Evolutionary conservation across 2,797 vertebrate genomes (phyloP), one percentile per base, ranked within the genome.

Genomic region (Ceyx erithaca): DNA sequence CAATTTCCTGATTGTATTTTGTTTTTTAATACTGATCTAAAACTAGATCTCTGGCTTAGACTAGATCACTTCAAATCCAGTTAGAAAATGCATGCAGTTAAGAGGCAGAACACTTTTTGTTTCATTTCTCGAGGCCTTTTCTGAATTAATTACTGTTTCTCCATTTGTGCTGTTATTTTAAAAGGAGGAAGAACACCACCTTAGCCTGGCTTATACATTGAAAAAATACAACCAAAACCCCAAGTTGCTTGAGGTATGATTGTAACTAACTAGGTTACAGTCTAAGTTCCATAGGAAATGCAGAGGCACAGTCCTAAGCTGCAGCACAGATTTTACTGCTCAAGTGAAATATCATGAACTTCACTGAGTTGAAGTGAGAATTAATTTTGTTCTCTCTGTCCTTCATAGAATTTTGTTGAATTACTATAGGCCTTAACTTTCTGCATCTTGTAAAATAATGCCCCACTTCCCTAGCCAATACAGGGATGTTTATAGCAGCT

Each of bases 311-410:
- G 6, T 83, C 43, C 35, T 55, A 89, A 80, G 23, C 76, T 66
- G 15, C 16, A 89, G 25, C 11, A 4, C 20, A 70, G 2, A 59
- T 93, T 91, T 91, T 78, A 43, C 33, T 55, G 31, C 81, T 80
- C 1, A 0, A 70, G 28, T 89, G 46, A 89, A 91, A 61, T 64
- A 90, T 43, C 11, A 12, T 54, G 35, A 88, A 80, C 41, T 92
- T 89, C 59, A 70, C 5, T 58, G 66, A 81, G 8, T 31, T 77
- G 43, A 91, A 90, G 43, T 12, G 52, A 77, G 40, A 93, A 89
- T 90, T 93, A 89, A 62, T 93, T 87, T 92, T 16, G 49, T 87
- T 91, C 59, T 82, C 46, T 73, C 2, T 57, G 35, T 79, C 40
- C 55, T 79, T 68, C 12, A 37, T 88, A 72, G 30, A 89, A 88